Evolutionary conservation across 2,113 vertebrate species (phyloP), one percentile per base, ranked within the genome.

Genomic region (Callithrix jacchus): DNA sequence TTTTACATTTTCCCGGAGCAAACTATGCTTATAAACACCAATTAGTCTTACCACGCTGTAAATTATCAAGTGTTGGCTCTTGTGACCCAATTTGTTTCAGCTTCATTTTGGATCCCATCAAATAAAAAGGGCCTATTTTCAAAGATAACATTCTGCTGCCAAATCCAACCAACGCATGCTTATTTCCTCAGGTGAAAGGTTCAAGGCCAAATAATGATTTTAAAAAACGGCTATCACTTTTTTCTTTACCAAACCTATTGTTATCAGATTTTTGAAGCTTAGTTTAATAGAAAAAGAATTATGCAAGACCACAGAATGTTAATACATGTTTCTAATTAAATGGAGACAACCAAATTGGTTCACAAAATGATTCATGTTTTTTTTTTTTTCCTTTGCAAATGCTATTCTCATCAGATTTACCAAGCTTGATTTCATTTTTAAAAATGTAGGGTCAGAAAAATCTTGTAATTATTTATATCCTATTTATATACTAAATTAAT

Each of bases 1-100:
- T 97, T 94, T 90, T 90, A 96, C 93, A 86, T 96, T 97, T 97
- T 95, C 58, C 61, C 82, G 40, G 73, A 92, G 84, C n/a, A 94
- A 97, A 97, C 83, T 97, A 61, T 87, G 94, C 92, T 96, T 94
- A 58, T 96, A 97, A 97, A 97, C 94, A 95, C 76, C 85, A 97
- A 86, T 97, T 74, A 95, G 93, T 97, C 97, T 95, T 97, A 96
- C 42, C 94, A 93, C 87, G 90, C 91, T 96, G 96, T 81, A 96
- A 96, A 93, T 96, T 94, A 96, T 82, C 35, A 58, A 90, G 56
- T 61, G 93, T 49, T 93, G 84, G 84, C 32, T 77, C 42, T 76
- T 85, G 84, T 82, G 87, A 95, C 71, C 54, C 68, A 96, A 58
- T 97, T 97, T 93, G 83, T 90, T 95, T 94, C 90, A 97, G 71